Evolutionary conservation across 53 echinoderm and acorn worm species (phyloP), one percentile per base, ranked within the genome.

Genomic region (Mesocentrotus franciscanus): DNA sequence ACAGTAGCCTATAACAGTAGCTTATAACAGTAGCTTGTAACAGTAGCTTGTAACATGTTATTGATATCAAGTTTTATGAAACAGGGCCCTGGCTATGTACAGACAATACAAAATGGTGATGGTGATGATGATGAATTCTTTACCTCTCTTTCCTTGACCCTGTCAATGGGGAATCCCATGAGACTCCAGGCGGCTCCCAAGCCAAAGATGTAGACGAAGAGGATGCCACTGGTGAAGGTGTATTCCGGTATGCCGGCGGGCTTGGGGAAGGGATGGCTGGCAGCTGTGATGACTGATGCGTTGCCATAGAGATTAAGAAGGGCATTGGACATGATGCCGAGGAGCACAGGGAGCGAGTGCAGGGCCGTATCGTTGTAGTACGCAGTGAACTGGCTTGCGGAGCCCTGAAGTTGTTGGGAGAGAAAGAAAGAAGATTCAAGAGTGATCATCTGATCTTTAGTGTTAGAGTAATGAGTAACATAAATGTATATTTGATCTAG

Each of bases 111-210:
- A 0, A 7, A 49, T 6, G 49, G 6, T 6, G 49, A 6, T 49
- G 49, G 6, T 49, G 49, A 49, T 49, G 49, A 49, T 49, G 49
- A 64, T 64, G 64, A 64, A 20, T 7, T 20, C 8, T 71, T 74
- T 85, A 97, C 98, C 97, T 97, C 92, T 96, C 96, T 87, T n/a
- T 97, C 98, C 62, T 95, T 97, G 93, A 97, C 96, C 7, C 90
- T 70, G 89, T 95, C 95, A 24, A 93, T 70, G 12, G 96, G 75
- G 92, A 92, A 97, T 14, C 97, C 97, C 8, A 93, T 57, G 1
- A 96, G 96, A 10, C 91, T 30, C 16, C 72, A 66, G 8, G 16
- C 17, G n/a, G 97, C 39, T 9, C 95, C 95, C n/a, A 97, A 49
- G 24, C 90, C 95, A 85, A 95, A 97, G 42, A 97, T 78, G 32